Evolutionary conservation across 2,797 vertebrate genomes (phyloP).

Genomic region (Merluccius polli): DNA sequence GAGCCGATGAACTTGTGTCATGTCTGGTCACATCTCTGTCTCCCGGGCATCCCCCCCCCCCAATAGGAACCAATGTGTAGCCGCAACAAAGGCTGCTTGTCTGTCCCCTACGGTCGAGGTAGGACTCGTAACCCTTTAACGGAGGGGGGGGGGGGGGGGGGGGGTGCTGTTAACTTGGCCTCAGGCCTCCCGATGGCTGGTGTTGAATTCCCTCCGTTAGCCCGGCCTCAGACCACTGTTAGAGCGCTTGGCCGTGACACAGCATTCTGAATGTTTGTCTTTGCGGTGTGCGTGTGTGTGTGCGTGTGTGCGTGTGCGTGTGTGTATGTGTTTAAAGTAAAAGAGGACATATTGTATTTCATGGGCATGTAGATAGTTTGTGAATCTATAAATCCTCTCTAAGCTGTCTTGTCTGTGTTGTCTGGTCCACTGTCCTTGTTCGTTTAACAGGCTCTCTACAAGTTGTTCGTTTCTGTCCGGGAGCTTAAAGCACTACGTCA

Average conservation of each 20-base stretch:
- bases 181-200: neutral
- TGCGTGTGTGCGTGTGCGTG: neutral
- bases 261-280: slow-evolving; percentile 11
- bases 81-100: neutral
- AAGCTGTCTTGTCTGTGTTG: neutral
- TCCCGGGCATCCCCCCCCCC: neutral
- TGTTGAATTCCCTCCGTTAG: neutral
- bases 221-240: slow-evolving; percentile 10
- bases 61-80: slow-evolving; percentile 38
- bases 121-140: neutral
- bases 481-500: neutral
- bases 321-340: slow-evolving; percentile 4
- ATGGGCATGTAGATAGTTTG: slow-evolving; percentile 10
- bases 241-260: slow-evolving; percentile 9
- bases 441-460: neutral
- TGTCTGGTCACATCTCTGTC: slow-evolving; percentile 30
- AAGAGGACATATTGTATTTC: slow-evolving; percentile 10
- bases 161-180: neutral
- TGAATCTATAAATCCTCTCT: slow-evolving; percentile 3
- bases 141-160: neutral
- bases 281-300: neutral
- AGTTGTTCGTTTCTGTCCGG: neutral
- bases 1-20: slow-evolving; percentile 34
- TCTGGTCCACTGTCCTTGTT: neutral
- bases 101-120: no score